Conservation (phyloP, 2,888 invertebrate genomes). For the Linnaemya tessellans region DNA sequence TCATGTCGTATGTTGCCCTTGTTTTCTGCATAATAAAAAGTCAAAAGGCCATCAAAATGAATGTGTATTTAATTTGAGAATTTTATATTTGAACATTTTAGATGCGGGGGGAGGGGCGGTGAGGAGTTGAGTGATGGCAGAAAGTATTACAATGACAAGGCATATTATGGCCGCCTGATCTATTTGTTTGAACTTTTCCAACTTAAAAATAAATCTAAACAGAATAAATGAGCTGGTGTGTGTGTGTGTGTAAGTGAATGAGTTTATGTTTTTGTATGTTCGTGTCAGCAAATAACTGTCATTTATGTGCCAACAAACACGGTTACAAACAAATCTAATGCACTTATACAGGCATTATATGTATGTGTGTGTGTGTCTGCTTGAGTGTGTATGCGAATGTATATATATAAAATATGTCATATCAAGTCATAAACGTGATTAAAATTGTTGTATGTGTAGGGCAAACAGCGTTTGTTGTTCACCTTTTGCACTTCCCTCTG, state of each 20-base stretch:
- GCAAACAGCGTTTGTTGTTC: not conserved
- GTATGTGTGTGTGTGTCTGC: not conserved
- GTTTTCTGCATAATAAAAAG: conserved; percentile 31
- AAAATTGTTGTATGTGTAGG: conserved; percentile 45
- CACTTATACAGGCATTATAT: not conserved
- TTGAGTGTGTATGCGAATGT: not conserved
- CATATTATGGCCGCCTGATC: conserved; percentile 49
- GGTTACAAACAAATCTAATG: not conserved
- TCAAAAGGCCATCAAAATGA: conserved; percentile 63
- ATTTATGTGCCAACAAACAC: conserved; percentile 42
- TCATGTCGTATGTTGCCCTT: not conserved
- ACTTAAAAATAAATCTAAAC: conserved; percentile 33
- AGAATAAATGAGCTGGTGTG: not conserved
- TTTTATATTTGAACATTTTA: conserved; percentile 24
- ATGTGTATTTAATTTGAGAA: conserved; percentile 49
- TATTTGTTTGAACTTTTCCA: conserved; percentile 47
- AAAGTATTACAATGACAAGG: conserved; percentile 53
- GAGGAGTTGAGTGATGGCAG: not conserved
- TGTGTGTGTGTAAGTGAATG: conserved; percentile 14
- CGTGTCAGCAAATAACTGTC: conserved; percentile 54
- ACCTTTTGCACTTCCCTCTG: not conserved
- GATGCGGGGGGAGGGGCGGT: not conserved
- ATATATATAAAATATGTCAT: conserved; percentile 55
- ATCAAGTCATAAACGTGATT: conserved; percentile 70
- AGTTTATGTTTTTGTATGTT: conserved; percentile 35